A percentile compares a stretch with the other conserved stretches of the same genome.
These are phyloP conservation scores for Alosa alosa DNA, from an alignment of 2,113 vertebrate species.

Conservation along the genomic window DNA sequence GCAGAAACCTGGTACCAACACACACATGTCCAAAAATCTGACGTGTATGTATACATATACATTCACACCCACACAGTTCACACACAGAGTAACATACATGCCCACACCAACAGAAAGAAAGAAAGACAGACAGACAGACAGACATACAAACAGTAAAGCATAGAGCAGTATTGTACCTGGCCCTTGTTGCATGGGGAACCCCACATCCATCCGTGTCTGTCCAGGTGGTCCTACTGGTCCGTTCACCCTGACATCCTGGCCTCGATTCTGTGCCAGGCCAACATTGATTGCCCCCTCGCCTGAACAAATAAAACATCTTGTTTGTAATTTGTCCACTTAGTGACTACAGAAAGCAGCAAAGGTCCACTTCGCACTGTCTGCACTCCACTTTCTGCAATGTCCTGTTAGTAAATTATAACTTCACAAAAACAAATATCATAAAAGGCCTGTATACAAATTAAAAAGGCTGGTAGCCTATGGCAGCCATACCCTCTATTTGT, in stretches of 20 bases:
- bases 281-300: conserved; percentile 97
- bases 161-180: conserved; percentile 72
- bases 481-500: conserved; percentile 89
- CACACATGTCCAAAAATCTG: not conserved
- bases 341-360: not conserved
- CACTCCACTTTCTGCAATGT: not conserved
- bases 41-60: not conserved
- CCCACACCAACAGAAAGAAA: not conserved
- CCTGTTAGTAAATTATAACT: not conserved
- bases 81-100: not conserved
- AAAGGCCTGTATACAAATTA: not conserved
- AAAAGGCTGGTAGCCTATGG: not conserved
- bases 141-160: not conserved
- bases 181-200: conserved; percentile 82
- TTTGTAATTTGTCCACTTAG: not conserved
- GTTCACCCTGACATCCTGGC: conserved; percentile 91
- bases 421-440: not conserved
- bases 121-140: not conserved
- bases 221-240: conserved; percentile 83
- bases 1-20: not conserved
- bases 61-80: not conserved
- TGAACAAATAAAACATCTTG: conserved; percentile 48
- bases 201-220: conserved; percentile 84
- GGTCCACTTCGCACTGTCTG: too few species aligned
- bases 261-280: conserved; percentile 83